Conservation (phyloP, 2,888 invertebrate species). For the Hoplodrina ambigua region DNA sequence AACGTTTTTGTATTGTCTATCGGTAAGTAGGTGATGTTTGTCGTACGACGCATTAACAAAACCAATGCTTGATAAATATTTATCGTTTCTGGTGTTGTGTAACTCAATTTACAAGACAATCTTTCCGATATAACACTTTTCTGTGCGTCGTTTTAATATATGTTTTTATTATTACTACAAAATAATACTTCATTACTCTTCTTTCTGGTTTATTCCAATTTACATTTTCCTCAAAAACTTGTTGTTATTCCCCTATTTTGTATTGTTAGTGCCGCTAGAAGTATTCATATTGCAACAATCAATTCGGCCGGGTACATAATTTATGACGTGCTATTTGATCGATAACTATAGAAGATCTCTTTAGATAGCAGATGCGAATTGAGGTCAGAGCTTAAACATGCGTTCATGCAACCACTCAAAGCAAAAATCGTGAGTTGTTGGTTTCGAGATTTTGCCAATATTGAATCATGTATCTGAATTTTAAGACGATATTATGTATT, state of each 20-base stretch:
- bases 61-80: constrained; percentile 64
- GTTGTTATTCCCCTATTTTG: constrained; percentile 21
- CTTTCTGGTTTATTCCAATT: constrained; percentile 36
- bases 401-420: constrained; percentile 67
- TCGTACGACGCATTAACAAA: constrained; percentile 56
- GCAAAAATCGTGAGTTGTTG: constrained; percentile 54
- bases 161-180: constrained; percentile 49
- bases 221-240: constrained; percentile 32
- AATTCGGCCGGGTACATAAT: constrained; percentile 65
- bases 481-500: constrained; percentile 27
- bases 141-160: constrained; percentile 34
- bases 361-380: constrained; percentile 78
- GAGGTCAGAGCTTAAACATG: constrained; percentile 70
- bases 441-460: constrained; percentile 51
- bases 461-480: constrained; percentile 36
- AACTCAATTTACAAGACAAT: constrained; percentile 59
- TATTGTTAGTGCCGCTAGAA: constrained; percentile 25
- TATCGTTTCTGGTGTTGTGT: constrained; percentile 67
- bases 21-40: constrained; percentile 31
- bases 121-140: constrained; percentile 45
- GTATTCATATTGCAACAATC: constrained; percentile 43
- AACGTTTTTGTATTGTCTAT: constrained; percentile 28
- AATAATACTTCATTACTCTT: constrained; percentile 45
- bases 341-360: constrained; percentile 76
- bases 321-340: constrained; percentile 75